Evolutionary conservation across 2,888 invertebrate species (phyloP).

Genomic region (Clostera curtula): DNA sequence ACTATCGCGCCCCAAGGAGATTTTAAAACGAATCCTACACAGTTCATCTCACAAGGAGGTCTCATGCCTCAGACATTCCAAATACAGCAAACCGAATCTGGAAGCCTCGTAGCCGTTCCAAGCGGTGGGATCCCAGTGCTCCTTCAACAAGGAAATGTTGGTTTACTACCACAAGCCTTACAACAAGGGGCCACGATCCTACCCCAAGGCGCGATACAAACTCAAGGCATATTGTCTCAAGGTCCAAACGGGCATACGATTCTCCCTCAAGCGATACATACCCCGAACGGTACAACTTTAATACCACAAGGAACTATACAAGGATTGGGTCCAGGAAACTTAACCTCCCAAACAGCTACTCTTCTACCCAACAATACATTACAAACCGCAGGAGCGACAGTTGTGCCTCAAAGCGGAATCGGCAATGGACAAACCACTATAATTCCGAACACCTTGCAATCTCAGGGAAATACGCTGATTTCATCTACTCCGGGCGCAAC

Average conservation of each 20-base stretch:
- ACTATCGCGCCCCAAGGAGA: constrained; percentile 79
- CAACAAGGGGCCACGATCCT: constrained; percentile 75
- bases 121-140: constrained; percentile 75
- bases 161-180: constrained; percentile 63
- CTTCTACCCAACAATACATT: constrained; percentile 54
- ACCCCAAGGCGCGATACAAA: constrained; percentile 73
- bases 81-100: constrained; percentile 76
- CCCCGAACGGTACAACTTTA: constrained; percentile 77
- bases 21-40: constrained; percentile 70
- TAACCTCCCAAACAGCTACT: constrained; percentile 56
- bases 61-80: constrained; percentile 75
- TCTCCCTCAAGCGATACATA: constrained; percentile 74
- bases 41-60: constrained; percentile 71
- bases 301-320: constrained; percentile 75
- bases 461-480: constrained; percentile 71
- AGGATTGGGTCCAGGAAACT: constrained; percentile 52
- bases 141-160: constrained; percentile 68
- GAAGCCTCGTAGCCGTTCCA: constrained; percentile 75
- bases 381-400: constrained; percentile 55
- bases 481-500: constrained; percentile 73
- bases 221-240: constrained; percentile 68
- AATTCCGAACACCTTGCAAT: constrained; percentile 63
- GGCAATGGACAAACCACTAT: constrained; percentile 67
- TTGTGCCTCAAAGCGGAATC: constrained; percentile 66
- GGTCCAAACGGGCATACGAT: constrained; percentile 76